A percentile compares a stretch with the other conserved stretches of the same genome.
These are phyloP conservation scores for Anthrax anthrax DNA, from an alignment of 2,888 invertebrate species.

Conservation along the genomic window DNA sequence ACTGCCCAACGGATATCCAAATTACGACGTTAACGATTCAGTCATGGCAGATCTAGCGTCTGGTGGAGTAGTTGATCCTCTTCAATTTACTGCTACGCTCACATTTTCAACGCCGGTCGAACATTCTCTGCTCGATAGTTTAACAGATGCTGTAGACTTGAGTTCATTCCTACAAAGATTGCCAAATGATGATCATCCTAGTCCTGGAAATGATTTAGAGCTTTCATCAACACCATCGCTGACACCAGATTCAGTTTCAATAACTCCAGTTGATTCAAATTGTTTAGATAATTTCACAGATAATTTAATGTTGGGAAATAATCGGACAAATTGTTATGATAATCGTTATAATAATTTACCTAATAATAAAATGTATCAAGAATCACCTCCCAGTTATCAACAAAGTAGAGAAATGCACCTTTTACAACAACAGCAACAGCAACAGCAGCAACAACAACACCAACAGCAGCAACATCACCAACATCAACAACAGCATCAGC, in stretches of 20 bases:
- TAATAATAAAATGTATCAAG: slow-evolving; percentile 22
- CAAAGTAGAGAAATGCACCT: slow-evolving; percentile 45
- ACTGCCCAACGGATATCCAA: slow-evolving; percentile 39
- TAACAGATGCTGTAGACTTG: slow-evolving; percentile 67
- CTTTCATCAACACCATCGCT: slow-evolving; percentile 58
- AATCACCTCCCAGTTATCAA: slow-evolving; percentile 43
- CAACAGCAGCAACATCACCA: slow-evolving; percentile 51
- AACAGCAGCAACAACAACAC: slow-evolving; percentile 35
- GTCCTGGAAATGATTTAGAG: slow-evolving; percentile 47
- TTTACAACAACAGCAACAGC: slow-evolving; percentile 44
- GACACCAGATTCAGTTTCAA: slow-evolving; percentile 48
- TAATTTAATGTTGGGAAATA: slow-evolving; percentile 48
- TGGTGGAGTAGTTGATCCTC: slow-evolving; percentile 51
- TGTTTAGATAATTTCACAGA: slow-evolving; percentile 60
- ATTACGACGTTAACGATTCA: slow-evolving; percentile 53
- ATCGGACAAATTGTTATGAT: slow-evolving; percentile 12
- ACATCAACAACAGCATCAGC: slow-evolving; percentile 19
- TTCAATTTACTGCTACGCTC: slow-evolving; percentile 68
- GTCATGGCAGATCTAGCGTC: slow-evolving; percentile 70
- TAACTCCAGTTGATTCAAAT: slow-evolving; percentile 40
- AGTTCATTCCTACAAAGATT: slow-evolving; percentile 58
- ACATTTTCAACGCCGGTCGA: slow-evolving; percentile 68
- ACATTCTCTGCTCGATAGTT: slow-evolving; percentile 57
- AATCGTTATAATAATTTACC: slow-evolving; percentile 14
- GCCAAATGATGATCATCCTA: slow-evolving; percentile 44